phyloP scores from a whole-genome alignment of 2,113 vertebrate genomes.

The Suricata suricatta region DNA sequence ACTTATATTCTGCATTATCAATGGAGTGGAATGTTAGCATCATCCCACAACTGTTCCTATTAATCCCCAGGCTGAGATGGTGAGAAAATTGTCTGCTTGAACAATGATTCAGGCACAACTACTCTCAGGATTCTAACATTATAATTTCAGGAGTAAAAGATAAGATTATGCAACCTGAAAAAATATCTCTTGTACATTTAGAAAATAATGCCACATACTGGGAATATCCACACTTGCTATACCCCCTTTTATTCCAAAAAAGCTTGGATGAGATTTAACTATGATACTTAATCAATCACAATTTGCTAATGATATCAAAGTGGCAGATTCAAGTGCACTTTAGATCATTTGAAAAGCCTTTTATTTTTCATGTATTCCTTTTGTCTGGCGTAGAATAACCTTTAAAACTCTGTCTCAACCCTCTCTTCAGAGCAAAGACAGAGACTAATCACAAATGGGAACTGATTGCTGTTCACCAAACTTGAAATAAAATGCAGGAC shows the following conservation, averaged over 20 bases:
- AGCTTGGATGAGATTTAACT: conserved; percentile 75
- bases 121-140: conserved; percentile 15
- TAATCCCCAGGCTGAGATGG: neutral
- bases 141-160: conserved; percentile 66
- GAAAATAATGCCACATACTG: conserved; percentile 77
- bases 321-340: conserved; percentile 80
- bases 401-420: conserved; percentile 71
- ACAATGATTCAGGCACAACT: neutral
- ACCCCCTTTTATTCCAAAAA: conserved; percentile 62
- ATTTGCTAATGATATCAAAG: conserved; percentile 82
- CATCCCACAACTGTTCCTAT: neutral
- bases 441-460: conserved; percentile 77
- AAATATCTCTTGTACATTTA: conserved; percentile 64
- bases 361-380: conserved; percentile 75
- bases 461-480: conserved; percentile 79
- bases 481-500: conserved; percentile 73
- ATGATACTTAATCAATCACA: conserved; percentile 81
- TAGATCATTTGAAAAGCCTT: conserved; percentile 80
- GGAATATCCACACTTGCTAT: conserved; percentile 63
- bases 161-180: conserved; percentile 54
- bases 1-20: neutral
- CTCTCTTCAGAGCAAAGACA: conserved; percentile 74
- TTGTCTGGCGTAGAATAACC: conserved; percentile 77
- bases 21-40: neutral
- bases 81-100: conserved; percentile 6